Evolutionary conservation across 2,888 invertebrate genomes (phyloP).

Genomic region (Tinea pellionella): DNA sequence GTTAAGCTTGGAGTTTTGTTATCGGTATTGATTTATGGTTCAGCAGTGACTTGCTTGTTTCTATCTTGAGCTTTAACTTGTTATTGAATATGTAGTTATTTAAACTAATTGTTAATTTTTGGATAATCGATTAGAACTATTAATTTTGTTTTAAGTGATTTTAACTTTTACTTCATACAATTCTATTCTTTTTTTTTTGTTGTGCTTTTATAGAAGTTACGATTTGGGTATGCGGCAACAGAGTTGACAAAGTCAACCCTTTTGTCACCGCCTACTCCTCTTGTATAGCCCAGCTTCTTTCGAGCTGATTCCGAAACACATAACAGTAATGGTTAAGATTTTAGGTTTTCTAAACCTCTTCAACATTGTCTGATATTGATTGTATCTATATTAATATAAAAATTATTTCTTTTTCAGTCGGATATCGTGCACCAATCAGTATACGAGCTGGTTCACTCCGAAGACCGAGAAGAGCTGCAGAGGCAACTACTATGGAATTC

Average conservation of each 20-base stretch:
- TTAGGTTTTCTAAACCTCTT: no score
- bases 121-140: slow-evolving; percentile 35
- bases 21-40: slow-evolving; percentile 60
- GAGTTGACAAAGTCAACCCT: no score
- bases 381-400: slow-evolving; percentile 6
- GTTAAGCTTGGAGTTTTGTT: slow-evolving; percentile 49
- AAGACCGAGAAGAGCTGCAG: slow-evolving; percentile 97
- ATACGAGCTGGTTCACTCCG: slow-evolving; percentile 98
- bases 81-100: not conserved
- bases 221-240: no score
- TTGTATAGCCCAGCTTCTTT: no score
- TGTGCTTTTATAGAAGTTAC: no score
- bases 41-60: slow-evolving; percentile 57
- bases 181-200: no score
- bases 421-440: slow-evolving; percentile 99
- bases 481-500: slow-evolving; percentile 96
- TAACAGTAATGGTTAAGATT: no score
- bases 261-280: no score
- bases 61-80: slow-evolving; percentile 12
- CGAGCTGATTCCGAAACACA: no score
- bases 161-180: no score
- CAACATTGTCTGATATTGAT: no score
- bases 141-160: slow-evolving; percentile 17
- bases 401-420: slow-evolving; percentile 76
- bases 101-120: slow-evolving; percentile 16